Conservation (phyloP, 1,140 invertebrate genomes). For the Aporrectodea caliginosa region DNA sequence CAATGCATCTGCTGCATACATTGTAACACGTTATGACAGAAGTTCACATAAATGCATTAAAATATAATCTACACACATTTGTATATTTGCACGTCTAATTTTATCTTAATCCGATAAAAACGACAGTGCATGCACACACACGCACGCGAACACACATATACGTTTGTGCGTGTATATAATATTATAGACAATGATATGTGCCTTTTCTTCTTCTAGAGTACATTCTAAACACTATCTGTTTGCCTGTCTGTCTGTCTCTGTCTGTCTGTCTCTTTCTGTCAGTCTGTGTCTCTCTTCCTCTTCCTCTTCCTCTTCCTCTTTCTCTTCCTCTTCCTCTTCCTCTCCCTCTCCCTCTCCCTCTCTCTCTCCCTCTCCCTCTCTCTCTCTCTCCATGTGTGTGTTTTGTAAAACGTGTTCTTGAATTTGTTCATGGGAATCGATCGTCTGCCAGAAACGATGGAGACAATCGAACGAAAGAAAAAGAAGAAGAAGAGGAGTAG, state of each 20-base stretch:
- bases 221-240: not conserved
- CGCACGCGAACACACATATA: not conserved
- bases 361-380: not conserved
- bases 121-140: not conserved
- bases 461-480: not conserved
- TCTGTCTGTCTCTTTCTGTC: not conserved
- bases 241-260: not conserved
- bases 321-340: not conserved
- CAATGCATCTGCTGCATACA: no score
- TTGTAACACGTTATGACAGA: no score
- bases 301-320: not conserved
- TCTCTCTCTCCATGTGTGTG: not conserved
- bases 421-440: not conserved
- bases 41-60: no score
- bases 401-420: not conserved
- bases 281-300: not conserved
- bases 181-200: not conserved
- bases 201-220: not conserved
- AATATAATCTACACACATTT: not conserved
- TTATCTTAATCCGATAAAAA: not conserved
- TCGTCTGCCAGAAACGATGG: not conserved
- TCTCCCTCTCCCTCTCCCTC: not conserved
- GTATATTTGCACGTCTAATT: not conserved
- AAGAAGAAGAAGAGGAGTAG: not conserved
- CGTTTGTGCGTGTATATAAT: no score